Percentiles rank a stretch among this genome's conserved stretches.
Evolutionary conservation across 2,797 vertebrate species (phyloP).

Genomic region (Phoxinus dragarum): DNA sequence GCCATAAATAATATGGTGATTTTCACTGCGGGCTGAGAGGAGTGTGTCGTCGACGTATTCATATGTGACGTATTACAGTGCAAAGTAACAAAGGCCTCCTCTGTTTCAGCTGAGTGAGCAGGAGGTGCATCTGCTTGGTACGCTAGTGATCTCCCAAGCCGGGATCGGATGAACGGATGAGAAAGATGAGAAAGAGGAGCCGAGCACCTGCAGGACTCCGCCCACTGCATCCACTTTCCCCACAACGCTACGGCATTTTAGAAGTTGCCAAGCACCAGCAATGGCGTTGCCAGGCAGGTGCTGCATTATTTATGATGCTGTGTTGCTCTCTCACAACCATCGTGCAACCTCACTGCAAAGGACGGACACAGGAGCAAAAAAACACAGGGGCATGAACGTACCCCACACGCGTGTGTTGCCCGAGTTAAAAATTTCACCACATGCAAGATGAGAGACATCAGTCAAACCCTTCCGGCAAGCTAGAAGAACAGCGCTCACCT

Average conservation of each 20-base stretch:
- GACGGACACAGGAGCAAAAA: conserved; percentile 25
- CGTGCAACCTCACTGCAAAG: conserved; percentile 27
- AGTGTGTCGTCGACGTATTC: neutral
- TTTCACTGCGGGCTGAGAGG: neutral
- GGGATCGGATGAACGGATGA: conserved; percentile 52
- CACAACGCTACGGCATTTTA: conserved; percentile 58
- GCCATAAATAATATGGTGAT: conserved; percentile 5
- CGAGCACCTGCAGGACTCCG: conserved; percentile 60
- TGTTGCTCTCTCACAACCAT: conserved; percentile 47
- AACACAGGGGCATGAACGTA: conserved; percentile 8
- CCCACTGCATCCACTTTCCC: conserved; percentile 48
- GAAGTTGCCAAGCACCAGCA: conserved; percentile 71
- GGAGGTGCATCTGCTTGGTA: conserved; percentile 60
- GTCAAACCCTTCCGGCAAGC: conserved; percentile 31
- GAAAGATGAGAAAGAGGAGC: conserved; percentile 53
- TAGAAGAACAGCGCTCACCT: conserved; percentile 75
- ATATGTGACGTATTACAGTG: conserved; percentile 44
- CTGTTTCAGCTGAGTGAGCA: conserved; percentile 57
- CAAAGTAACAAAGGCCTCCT: conserved; percentile 59
- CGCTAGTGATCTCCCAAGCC: conserved; percentile 41
- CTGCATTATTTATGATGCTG: conserved; percentile 81
- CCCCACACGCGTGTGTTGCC: neutral
- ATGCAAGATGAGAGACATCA: conserved; percentile 21
- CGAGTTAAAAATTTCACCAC: conserved; percentile 12
- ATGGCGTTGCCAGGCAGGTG: conserved; percentile 75